Conservation (phyloP, 2,797 vertebrate species). For the Spinus pinus region DNA sequence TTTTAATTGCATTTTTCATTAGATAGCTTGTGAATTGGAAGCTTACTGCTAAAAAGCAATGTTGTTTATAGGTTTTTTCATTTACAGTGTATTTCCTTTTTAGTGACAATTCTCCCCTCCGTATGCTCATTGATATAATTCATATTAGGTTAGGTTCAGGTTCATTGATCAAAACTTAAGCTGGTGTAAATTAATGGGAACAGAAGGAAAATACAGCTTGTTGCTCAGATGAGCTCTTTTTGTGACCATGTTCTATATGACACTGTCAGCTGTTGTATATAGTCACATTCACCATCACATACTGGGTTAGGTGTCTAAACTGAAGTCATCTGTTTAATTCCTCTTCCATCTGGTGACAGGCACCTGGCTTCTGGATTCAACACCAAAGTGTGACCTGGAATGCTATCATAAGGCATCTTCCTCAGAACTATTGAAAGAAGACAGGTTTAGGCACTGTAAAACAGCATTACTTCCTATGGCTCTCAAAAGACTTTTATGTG, state of each 20-base stretch:
- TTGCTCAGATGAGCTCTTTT: background rate
- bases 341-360: constrained; percentile 6
- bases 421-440: constrained; percentile 14
- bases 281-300: background rate
- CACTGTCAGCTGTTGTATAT: constrained; percentile 37
- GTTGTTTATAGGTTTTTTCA: constrained; percentile 32
- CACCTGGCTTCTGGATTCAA: constrained; percentile 15
- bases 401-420: background rate
- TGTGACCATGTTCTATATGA: constrained; percentile 19
- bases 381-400: background rate
- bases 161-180: background rate
- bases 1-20: constrained; percentile 51
- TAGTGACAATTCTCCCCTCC: background rate
- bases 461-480: background rate
- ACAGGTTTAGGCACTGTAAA: background rate
- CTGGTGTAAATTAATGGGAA: constrained; percentile 39
- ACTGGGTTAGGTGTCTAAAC: background rate
- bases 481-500: background rate
- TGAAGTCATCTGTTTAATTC: constrained; percentile 2
- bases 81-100: constrained; percentile 28
- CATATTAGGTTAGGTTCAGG: background rate
- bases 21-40: constrained; percentile 53
- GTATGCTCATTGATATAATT: background rate
- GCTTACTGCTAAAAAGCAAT: constrained; percentile 34
- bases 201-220: background rate